A percentile compares a stretch with the other conserved stretches of the same genome.
Conservation (phyloP, 1,140 invertebrate genomes). For the Sarcophaga peregrina region DNA sequence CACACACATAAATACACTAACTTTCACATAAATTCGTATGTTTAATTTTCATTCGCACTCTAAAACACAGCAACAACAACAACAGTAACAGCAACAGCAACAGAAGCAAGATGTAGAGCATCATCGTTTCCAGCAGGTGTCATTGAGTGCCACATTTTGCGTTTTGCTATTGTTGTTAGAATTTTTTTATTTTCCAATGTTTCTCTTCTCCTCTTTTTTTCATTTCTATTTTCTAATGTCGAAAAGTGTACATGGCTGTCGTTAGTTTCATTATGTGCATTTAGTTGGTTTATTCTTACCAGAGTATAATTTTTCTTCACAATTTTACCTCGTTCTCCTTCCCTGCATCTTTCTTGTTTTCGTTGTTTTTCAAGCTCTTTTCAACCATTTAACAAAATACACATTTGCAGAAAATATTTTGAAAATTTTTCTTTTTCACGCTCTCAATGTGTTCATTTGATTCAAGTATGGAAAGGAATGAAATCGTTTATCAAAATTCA, state of each 20-base stretch:
- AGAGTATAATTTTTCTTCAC: neutral
- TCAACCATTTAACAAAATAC: no score
- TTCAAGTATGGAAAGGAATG: no score
- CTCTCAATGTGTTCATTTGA: no score
- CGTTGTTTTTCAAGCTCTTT: no score
- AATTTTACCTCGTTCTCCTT: no score
- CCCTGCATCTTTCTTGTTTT: no score
- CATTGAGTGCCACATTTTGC: conserved; percentile 26
- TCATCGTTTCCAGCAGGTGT: conserved; percentile 10
- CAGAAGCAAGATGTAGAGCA: neutral
- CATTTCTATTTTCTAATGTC: neutral
- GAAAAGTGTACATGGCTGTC: conserved; percentile 17
- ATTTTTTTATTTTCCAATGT: neutral
- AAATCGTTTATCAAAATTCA: no score
- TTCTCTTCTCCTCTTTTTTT: neutral
- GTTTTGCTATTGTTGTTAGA: conserved; percentile 2
- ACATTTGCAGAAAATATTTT: no score
- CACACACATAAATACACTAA: neutral
- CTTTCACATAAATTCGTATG: conserved; percentile 15
- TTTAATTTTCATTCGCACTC: conserved; percentile 3
- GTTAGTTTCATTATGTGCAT: conserved; percentile 22
- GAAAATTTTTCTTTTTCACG: no score
- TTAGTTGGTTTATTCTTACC: conserved; percentile 16
- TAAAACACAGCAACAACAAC: neutral
- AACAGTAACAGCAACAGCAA: neutral